phyloP scores from a whole-genome alignment of 2,797 vertebrate genomes.

The Falco rusticolus region DNA sequence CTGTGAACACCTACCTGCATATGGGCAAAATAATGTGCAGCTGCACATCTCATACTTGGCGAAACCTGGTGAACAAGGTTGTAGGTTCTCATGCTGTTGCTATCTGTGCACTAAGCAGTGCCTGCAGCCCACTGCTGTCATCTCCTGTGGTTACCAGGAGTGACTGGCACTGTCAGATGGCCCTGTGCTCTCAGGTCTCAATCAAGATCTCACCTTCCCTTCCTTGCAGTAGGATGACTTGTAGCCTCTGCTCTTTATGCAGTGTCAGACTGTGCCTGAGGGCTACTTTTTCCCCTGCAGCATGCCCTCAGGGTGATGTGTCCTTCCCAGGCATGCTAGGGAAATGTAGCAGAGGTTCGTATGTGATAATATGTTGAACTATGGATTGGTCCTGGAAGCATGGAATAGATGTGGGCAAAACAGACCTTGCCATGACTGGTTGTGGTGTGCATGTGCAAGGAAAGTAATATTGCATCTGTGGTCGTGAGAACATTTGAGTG shows the following conservation, averaged over 20 bases:
- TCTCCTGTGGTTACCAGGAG: neutral
- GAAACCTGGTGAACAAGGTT: neutral
- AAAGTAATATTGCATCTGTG: neutral
- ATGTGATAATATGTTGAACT: neutral
- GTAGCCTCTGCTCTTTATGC: neutral
- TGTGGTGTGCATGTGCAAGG: accelerated
- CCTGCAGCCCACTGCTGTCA: neutral
- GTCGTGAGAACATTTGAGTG: neutral
- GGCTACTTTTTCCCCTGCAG: neutral
- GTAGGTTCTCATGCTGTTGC: neutral
- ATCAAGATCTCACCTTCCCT: neutral
- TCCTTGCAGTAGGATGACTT: neutral
- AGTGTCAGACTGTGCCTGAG: neutral
- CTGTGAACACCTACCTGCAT: neutral
- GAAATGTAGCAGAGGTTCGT: neutral
- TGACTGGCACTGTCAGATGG: neutral
- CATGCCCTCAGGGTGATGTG: accelerated
- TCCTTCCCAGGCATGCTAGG: neutral
- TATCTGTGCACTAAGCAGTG: neutral
- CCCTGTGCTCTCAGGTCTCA: neutral
- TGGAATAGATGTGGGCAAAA: neutral
- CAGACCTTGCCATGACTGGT: neutral
- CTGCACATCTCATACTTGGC: neutral
- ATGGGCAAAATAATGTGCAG: neutral
- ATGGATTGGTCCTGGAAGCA: neutral